Evolutionary conservation across 2,888 invertebrate genomes (phyloP).

Genomic region (Limnephilus marmoratus): DNA sequence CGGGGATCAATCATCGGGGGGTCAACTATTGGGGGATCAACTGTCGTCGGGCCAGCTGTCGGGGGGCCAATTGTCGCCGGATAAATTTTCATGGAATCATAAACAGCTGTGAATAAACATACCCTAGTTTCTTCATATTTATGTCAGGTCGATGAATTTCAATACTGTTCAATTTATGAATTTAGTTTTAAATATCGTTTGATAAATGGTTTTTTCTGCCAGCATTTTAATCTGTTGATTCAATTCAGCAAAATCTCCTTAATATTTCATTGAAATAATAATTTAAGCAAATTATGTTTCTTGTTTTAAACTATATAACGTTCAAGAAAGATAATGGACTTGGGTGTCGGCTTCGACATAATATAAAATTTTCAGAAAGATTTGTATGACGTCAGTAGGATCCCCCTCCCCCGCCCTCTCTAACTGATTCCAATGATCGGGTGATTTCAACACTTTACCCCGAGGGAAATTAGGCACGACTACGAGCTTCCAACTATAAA

Average conservation of each 20-base stretch:
- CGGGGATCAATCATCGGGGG: too few species aligned
- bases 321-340: not conserved
- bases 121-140: too few species aligned
- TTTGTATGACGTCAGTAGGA: conserved; percentile 13
- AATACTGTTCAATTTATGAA: not conserved
- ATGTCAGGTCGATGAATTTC: too few species aligned
- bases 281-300: not conserved
- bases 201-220: not conserved
- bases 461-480: conserved; percentile 7
- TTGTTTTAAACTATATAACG: not conserved
- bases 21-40: too few species aligned
- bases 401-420: not conserved
- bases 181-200: not conserved
- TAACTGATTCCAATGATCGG: conserved; percentile 10
- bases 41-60: too few species aligned
- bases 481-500: not conserved
- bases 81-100: too few species aligned
- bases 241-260: not conserved
- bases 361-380: not conserved
- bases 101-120: too few species aligned
- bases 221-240: not conserved
- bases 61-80: too few species aligned
- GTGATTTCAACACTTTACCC: conserved; percentile 18
- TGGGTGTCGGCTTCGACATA: not conserved
- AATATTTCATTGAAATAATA: not conserved